Evolutionary conservation across 2,797 vertebrate species (phyloP).

Genomic region (Paramormyrops hopkinsi): DNA sequence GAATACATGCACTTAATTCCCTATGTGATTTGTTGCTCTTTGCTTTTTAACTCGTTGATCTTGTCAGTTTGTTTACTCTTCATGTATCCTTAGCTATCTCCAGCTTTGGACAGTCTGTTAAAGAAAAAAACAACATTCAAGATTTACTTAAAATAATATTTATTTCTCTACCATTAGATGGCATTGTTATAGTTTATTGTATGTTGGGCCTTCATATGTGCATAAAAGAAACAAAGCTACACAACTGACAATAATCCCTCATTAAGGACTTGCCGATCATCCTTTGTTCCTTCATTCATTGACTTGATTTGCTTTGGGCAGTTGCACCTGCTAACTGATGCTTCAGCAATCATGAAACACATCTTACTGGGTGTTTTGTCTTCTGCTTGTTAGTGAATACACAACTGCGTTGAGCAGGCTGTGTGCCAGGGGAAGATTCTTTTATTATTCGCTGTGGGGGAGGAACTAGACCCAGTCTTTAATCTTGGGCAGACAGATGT

Average conservation of each 20-base stretch:
- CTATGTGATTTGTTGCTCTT: background rate
- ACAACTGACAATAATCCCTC: background rate
- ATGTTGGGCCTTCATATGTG: background rate
- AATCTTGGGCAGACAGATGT: background rate
- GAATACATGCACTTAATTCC: background rate
- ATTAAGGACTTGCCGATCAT: background rate
- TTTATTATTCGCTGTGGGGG: constrained; percentile 3
- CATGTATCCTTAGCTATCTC: background rate
- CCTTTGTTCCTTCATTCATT: background rate
- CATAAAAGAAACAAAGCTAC: background rate
- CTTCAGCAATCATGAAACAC: background rate
- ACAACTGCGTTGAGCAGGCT: background rate
- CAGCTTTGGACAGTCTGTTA: background rate
- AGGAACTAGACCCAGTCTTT: background rate
- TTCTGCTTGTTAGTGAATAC: background rate
- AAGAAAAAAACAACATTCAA: background rate
- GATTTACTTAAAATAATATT: background rate
- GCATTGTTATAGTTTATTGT: background rate
- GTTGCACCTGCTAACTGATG: constrained; percentile 11
- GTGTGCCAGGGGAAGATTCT: background rate
- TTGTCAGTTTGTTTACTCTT: background rate
- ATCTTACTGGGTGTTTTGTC: background rate
- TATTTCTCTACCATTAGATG: background rate
- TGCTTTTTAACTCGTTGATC: background rate
- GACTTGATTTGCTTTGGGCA: constrained; percentile 5